Conservation (phyloP, 2,888 invertebrate species). For the Miltochrista miniata region DNA sequence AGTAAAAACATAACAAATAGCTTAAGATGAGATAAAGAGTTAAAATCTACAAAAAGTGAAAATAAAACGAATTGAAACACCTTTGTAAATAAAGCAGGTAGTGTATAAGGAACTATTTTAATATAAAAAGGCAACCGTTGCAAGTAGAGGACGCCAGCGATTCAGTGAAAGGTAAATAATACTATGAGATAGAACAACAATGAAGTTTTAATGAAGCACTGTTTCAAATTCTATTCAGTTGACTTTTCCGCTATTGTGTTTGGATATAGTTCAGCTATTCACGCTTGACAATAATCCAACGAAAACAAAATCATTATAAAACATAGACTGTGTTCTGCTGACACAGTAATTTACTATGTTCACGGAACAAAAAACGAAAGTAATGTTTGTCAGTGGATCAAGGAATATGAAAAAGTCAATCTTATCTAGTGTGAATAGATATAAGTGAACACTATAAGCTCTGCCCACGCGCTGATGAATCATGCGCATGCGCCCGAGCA, state of each 20-base stretch:
- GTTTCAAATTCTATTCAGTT: constrained; percentile 53
- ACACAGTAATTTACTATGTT: constrained; percentile 29
- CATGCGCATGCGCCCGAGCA: constrained; percentile 63
- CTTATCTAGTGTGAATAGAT: constrained; percentile 67
- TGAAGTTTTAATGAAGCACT: constrained; percentile 69
- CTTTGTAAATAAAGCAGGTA: constrained; percentile 60
- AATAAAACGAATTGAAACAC: constrained; percentile 51
- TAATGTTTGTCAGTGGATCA: constrained; percentile 47
- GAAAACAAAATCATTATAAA: constrained; percentile 39
- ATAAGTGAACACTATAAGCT: constrained; percentile 73
- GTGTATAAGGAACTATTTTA: constrained; percentile 49
- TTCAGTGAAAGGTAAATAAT: constrained; percentile 64
- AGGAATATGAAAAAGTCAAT: constrained; percentile 66
- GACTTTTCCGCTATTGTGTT: constrained; percentile 53
- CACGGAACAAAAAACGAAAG: constrained; percentile 39
- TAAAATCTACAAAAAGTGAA: constrained; percentile 38
- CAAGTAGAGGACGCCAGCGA: constrained; percentile 34
- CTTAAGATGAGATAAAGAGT: constrained; percentile 41
- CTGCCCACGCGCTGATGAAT: constrained; percentile 79
- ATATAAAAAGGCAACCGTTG: constrained; percentile 40
- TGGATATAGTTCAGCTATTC: constrained; percentile 39
- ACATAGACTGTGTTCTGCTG: constrained; percentile 13
- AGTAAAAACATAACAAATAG: constrained; percentile 36
- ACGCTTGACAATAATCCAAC: constrained; percentile 30
- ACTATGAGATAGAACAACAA: constrained; percentile 60